Evolutionary conservation across 2,888 invertebrate genomes (phyloP).

Genomic region (Zelleria hepariella): DNA sequence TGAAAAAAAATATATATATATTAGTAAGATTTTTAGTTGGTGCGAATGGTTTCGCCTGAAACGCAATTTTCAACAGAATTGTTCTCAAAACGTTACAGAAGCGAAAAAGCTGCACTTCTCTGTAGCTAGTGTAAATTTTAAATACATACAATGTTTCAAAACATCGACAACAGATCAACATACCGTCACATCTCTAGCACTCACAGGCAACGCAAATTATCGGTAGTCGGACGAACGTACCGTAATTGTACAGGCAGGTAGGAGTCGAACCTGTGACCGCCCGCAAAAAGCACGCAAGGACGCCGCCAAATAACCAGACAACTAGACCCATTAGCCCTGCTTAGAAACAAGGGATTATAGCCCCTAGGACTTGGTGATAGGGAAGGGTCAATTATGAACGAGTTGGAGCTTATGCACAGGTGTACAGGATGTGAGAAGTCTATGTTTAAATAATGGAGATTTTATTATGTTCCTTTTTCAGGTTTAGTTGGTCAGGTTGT

Average conservation of each 20-base stretch:
- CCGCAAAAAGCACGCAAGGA: constrained; percentile 50
- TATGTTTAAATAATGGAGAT: constrained; percentile 1
- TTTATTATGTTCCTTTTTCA: background rate
- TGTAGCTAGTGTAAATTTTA: no score
- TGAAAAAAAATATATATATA: no score
- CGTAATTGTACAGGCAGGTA: constrained; percentile 45
- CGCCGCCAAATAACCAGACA: constrained; percentile 32
- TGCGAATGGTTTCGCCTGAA: no score
- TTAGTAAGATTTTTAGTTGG: no score
- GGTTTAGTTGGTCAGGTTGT: background rate
- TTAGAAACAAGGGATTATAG: background rate
- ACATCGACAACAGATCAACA: background rate
- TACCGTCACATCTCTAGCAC: background rate
- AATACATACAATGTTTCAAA: background rate
- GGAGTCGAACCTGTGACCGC: constrained; percentile 26
- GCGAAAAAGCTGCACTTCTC: no score
- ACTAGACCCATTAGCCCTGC: background rate
- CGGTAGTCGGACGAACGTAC: constrained; percentile 27
- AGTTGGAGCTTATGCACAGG: background rate
- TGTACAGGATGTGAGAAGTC: constrained; percentile 1
- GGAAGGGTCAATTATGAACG: background rate
- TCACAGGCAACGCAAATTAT: constrained; percentile 39
- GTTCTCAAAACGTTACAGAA: no score
- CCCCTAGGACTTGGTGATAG: background rate
- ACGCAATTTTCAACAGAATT: no score